A percentile compares a stretch with the other conserved stretches of the same genome.
These are phyloP conservation scores for Sialis fuliginosa DNA, from an alignment of 2,888 invertebrate genomes.

Conservation along the genomic window DNA sequence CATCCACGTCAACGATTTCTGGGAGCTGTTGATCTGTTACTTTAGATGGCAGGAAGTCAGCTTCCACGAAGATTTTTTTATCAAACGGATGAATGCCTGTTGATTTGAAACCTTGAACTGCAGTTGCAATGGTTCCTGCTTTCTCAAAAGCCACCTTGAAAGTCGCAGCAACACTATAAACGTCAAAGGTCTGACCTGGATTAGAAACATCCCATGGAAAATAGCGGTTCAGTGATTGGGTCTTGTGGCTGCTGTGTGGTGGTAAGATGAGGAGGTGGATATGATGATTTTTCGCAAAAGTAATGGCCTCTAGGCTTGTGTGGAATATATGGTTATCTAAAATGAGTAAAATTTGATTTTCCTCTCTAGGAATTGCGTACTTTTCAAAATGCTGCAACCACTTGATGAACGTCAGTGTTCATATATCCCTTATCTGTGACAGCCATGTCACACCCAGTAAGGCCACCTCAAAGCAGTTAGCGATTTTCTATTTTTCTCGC, in stretches of 20 bases:
- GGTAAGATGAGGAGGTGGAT: not conserved
- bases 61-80: not conserved
- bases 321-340: constrained; percentile 7
- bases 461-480: constrained; percentile 1
- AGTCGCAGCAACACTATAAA: constrained; percentile 12
- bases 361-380: constrained; percentile 2
- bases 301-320: constrained; percentile 1
- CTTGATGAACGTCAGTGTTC: not conserved
- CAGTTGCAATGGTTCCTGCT: not conserved
- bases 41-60: not conserved
- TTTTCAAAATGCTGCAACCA: not conserved
- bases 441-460: not conserved
- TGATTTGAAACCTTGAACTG: not conserved
- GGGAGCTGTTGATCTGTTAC: not conserved
- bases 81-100: not conserved
- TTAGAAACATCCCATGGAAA: not conserved
- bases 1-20: not conserved
- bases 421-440: not conserved
- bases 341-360: constrained; percentile 6
- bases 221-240: not conserved
- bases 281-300: not conserved
- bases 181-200: constrained; percentile 1
- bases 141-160: not conserved
- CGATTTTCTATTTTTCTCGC: constrained; percentile 11
- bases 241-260: not conserved